Evolutionary conservation across 2,888 invertebrate genomes (phyloP).

Genomic region (Pardosa pseudoannulata): DNA sequence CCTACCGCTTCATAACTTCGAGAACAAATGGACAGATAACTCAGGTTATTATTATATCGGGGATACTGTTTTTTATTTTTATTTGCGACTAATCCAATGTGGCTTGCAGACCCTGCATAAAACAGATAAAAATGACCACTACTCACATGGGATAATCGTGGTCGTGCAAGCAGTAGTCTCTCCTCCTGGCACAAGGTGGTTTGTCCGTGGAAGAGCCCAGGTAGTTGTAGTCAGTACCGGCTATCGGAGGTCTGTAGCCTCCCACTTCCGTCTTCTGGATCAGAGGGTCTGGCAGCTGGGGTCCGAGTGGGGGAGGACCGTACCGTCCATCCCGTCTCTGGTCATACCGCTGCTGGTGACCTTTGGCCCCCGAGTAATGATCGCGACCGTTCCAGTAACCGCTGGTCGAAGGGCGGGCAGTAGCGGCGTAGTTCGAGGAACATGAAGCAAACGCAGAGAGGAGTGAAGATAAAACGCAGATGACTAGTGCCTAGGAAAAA

Average conservation of each 20-base stretch:
- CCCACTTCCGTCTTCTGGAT: conserved; percentile 5
- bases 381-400: conserved; percentile 36
- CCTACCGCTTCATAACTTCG: no score
- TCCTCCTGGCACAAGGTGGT: conserved; percentile 57
- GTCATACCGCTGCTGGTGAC: conserved; percentile 17
- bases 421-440: conserved; percentile 36
- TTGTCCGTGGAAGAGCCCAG: conserved; percentile 30
- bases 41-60: no score
- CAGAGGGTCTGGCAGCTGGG: conserved; percentile 42
- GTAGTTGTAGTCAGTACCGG: conserved; percentile 29
- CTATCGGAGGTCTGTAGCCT: conserved; percentile 15
- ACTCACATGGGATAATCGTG: conserved; percentile 70
- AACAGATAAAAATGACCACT: no score
- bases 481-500: conserved; percentile 9
- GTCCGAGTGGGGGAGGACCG: conserved; percentile 44
- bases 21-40: no score
- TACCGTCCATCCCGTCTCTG: conserved; percentile 25
- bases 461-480: neutral
- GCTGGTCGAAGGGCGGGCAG: neutral
- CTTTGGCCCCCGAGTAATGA: conserved; percentile 42
- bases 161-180: conserved; percentile 60
- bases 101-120: no score
- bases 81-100: no score
- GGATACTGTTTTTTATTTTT: no score
- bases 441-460: conserved; percentile 16